Conservation (phyloP, 2,797 vertebrate species). For the Brachyrhaphis roseni region DNA sequence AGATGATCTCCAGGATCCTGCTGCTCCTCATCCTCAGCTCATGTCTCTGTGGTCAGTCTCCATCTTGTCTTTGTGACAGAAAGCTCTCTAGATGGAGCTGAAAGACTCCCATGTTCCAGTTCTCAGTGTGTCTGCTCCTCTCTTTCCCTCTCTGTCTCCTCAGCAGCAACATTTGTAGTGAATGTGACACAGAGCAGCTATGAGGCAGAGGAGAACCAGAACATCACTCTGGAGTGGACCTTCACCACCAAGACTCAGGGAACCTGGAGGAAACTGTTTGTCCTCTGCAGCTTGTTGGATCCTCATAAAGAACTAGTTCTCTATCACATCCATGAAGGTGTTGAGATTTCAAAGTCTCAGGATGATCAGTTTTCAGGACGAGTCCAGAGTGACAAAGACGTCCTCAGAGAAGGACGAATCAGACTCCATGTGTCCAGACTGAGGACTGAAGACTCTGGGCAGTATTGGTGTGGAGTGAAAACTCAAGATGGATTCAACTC, state of each 20-base stretch:
- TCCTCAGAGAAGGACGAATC: constrained; percentile 2
- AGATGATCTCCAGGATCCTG: constrained; percentile 3
- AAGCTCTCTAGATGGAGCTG: not conserved
- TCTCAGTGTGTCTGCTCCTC: constrained; percentile 18
- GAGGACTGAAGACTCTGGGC: constrained; percentile 2
- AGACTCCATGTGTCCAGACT: constrained; percentile 14
- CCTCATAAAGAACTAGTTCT: no score
- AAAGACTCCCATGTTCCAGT: constrained; percentile 13
- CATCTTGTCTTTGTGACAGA: constrained; percentile 1
- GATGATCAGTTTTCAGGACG: constrained; percentile 16
- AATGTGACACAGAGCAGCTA: constrained; percentile 23
- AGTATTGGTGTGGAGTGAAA: not conserved
- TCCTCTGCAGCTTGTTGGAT: no score
- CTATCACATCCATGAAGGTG: no score
- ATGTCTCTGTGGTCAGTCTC: constrained; percentile 11
- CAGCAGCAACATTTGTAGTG: constrained; percentile 20
- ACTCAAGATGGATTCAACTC: no score
- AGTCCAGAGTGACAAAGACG: constrained; percentile 10
- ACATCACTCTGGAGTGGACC: constrained; percentile 33
- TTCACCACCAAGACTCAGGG: constrained; percentile 9
- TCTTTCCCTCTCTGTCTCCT: constrained; percentile 24
- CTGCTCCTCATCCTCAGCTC: constrained; percentile 3
- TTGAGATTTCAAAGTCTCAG: no score
- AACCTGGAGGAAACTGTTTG: no score
- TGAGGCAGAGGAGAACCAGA: constrained; percentile 34